Evolutionary conservation across 2,113 vertebrate species (phyloP), one percentile per base, ranked within the genome.

Genomic region (Sceloporus tristichus): DNA sequence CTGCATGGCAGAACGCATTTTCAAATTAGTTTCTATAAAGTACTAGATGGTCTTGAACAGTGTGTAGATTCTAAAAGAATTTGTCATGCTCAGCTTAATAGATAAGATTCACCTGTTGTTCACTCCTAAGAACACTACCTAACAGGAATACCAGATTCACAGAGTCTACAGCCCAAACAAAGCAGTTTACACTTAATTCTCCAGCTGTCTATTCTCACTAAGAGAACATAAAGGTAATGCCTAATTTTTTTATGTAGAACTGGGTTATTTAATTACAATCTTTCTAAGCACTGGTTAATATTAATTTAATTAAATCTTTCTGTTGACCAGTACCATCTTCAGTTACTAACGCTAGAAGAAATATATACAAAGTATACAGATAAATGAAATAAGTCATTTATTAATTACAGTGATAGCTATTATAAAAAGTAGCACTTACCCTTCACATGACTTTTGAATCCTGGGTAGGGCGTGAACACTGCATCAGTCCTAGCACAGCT

Each of bases 401-500:
- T 16, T 83, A 48, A 88, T 59, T 78, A 88, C 84, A 88, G 0
- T 8, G 4, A 2, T 79, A 90, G 89, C 83, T 85, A 88, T 66
- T 21, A 92, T 16, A 75, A 88, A 77, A 68, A 82, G 1, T 85
- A 53, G 38, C 90, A 82, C 96, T 96, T 95, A 99, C 99, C 98
- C 96, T 98, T 99, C 75, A 99, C 97, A 29, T 99, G 99, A 96
- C 99, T 99, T 97, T 98, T 99, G 96, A 98, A 99, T 94, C 99
- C 99, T 27, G 99, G 99, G 86, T 98, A 99, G 19, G 99, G 99
- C 75, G 99, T 99, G 94, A 99, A 99, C 94, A 99, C 94, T 0
- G 99, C 99, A 94, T 99, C 99, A 81, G 99, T 99, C 96, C 99
- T 98, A 93, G 99, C 99, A 97, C 99, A 99, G 96, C 99, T 99